Base-by-base conservation (phyloP, 2,888 invertebrate genomes). In the Caenorhabditis imperialis region DNA sequence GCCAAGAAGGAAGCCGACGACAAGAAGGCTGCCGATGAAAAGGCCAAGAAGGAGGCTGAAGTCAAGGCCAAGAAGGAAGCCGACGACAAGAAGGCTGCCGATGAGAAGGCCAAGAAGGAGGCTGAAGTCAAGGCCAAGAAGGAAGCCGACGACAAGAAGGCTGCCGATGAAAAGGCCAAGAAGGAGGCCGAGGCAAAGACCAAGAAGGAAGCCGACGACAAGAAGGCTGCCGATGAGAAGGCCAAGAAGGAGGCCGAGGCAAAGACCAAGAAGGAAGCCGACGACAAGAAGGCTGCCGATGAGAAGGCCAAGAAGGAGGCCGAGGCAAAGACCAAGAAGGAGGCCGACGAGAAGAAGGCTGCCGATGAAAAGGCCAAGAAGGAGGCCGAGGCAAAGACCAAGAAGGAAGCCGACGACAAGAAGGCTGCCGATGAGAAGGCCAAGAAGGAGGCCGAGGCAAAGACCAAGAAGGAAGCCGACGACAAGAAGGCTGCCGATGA, bases 131-230 rank as follows among this genome's bases (percentile, higher is more conserved):
- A 42, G 58, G 44, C 18, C 18, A 35, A 20, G 22, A 63, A 3
- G 53, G 38, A 45, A 2, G 47, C 44, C 18, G 67, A 67, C n/a
- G 45, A 70, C 25, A 16, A 53, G 50, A 45, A 53, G 22, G 23
- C 23, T 14, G 25, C 27, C 30, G 30, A 51, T 25, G 44, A 42
- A 23, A 53, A 42, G 58, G 44, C 18, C 20, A 35, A 20, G 22
- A 63, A 3, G 53, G 38, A 45, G 1, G 25, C 27, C 10, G 30
- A 51, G 33, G 44, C 45, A 23, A 53, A 42, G 58, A 48, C 18
- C 18, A 35, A 20, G 22, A 63, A 3, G 53, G 38, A 45, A 1
- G 47, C 33, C 16, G 67, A 67, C 30, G 30, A 30, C 10, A 30
- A 30, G 30, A 30, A 30, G 30, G 30, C 23, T 14, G 25, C 27